Conservation (phyloP, 2,797 vertebrate genomes). For the Brachymystax lenok region DNA sequence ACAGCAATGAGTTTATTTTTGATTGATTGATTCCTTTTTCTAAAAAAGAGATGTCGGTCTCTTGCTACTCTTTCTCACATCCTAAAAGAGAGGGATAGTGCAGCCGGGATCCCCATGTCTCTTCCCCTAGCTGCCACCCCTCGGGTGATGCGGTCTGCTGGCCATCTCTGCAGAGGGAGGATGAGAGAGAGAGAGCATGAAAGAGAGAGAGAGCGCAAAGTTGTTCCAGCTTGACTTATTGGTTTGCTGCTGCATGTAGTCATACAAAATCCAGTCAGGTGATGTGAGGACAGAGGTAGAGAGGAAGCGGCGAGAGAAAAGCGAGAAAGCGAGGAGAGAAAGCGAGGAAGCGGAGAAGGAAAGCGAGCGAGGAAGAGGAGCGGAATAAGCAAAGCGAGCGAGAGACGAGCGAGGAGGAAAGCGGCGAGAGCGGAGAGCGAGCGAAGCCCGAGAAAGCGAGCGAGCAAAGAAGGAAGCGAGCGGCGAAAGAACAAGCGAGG, state of each 20-base stretch:
- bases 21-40: slow-evolving; percentile 34
- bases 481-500: too few species aligned
- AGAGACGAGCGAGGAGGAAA: too few species aligned
- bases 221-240: slow-evolving; percentile 72
- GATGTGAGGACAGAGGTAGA: too few species aligned
- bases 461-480: too few species aligned
- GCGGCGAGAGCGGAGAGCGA: too few species aligned
- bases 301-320: too few species aligned
- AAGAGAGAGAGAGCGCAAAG: slow-evolving; percentile 33
- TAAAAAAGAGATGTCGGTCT: slow-evolving; percentile 11
- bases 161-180: slow-evolving; percentile 49
- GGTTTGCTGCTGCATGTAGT: slow-evolving; percentile 69
- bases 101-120: slow-evolving; percentile 27
- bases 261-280: too few species aligned
- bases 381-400: too few species aligned
- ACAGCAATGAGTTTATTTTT: slow-evolving; percentile 27
- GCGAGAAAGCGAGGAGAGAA: too few species aligned
- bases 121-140: background rate
- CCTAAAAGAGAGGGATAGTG: slow-evolving; percentile 8
- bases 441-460: too few species aligned
- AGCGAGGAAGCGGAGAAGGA: too few species aligned
- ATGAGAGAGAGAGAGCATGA: slow-evolving; percentile 13
- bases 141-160: slow-evolving; percentile 53
- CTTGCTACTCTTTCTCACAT: slow-evolving; percentile 21
- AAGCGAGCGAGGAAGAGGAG: too few species aligned